These are phyloP conservation scores for Megathymus violae DNA, from an alignment of 1,140 invertebrate species.

Conservation along the genomic window DNA sequence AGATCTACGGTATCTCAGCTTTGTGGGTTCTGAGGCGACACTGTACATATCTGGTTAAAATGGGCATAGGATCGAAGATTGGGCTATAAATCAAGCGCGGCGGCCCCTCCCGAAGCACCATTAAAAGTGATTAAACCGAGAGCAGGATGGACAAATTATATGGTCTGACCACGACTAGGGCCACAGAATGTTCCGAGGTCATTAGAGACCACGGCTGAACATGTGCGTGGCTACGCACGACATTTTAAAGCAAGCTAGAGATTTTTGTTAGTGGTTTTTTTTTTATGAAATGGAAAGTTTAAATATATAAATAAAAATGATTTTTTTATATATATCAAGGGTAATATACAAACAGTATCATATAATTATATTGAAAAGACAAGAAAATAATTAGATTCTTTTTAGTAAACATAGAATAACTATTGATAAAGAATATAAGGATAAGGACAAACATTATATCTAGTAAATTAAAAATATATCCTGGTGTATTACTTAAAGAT, in stretches of 20 bases:
- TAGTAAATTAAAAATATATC: no score
- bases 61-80: constrained; percentile 30
- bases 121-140: constrained; percentile 71
- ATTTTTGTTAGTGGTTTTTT: neutral
- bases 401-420: no score
- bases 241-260: neutral
- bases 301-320: no score
- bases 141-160: constrained; percentile 75
- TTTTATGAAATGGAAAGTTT: neutral
- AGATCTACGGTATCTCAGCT: neutral
- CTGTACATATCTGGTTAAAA: neutral
- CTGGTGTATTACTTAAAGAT: no score
- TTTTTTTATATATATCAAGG: no score
- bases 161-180: constrained; percentile 50
- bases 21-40: neutral
- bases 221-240: constrained; percentile 26
- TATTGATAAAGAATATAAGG: no score
- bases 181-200: constrained; percentile 45
- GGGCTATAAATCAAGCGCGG: constrained; percentile 56
- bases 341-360: no score
- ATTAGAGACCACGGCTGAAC: constrained; percentile 36
- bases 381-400: no score
- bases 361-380: no score
- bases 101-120: constrained; percentile 56
- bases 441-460: no score